A percentile compares a stretch with the other conserved stretches of the same genome.
phyloP scores from a whole-genome alignment of 1,140 invertebrate species.

The Scaptomyza pallida region DNA sequence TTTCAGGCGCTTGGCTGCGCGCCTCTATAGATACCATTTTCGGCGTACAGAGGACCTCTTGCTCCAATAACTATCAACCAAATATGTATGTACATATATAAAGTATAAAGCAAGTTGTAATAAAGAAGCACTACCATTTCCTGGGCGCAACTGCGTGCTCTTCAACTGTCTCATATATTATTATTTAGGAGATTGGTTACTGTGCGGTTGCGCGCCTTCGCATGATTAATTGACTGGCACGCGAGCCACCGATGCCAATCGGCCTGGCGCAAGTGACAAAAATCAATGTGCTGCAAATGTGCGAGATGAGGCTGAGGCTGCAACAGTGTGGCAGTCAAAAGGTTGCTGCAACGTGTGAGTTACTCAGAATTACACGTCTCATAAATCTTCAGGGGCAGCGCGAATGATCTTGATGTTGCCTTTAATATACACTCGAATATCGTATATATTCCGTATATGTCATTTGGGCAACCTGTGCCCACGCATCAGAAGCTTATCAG shows the following conservation, averaged over 20 bases:
- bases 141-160: background rate
- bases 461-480: conserved; percentile 59
- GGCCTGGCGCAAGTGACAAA: conserved; percentile 60
- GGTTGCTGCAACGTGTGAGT: conserved; percentile 28
- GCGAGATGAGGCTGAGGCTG: conserved; percentile 42
- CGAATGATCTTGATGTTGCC: conserved; percentile 19
- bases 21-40: too few relatives aligned
- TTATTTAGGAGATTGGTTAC: background rate
- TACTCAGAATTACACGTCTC: conserved; percentile 41
- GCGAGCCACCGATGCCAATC: conserved; percentile 67
- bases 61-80: background rate
- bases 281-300: conserved; percentile 74
- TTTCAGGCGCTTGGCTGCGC: too few relatives aligned
- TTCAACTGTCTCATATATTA: conserved; percentile 9
- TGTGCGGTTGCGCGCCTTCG: background rate
- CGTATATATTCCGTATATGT: conserved; percentile 30
- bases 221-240: conserved; percentile 68
- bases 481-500: conserved; percentile 61
- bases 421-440: background rate
- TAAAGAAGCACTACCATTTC: conserved; percentile 1
- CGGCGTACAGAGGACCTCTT: too few relatives aligned
- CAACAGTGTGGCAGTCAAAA: conserved; percentile 13
- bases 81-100: background rate
- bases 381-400: conserved; percentile 55
- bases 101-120: background rate